Base-by-base conservation (phyloP, 2,113 vertebrate species). In the Microcebus griseorufus region DNA sequence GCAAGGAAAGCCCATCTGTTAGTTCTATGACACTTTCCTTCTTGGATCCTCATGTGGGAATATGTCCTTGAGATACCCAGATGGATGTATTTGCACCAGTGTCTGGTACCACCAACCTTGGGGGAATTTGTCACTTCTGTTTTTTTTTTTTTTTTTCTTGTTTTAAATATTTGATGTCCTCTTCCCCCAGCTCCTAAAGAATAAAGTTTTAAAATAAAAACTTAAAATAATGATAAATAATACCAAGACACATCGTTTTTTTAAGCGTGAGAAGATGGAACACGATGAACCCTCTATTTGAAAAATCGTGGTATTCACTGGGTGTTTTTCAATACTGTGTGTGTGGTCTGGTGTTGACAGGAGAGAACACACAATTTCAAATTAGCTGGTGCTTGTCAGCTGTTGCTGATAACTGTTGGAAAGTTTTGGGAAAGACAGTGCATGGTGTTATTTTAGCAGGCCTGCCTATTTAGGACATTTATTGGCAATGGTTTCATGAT, bases 1-100 rank as follows among this genome's bases (percentile, higher is more conserved):
- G 98, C 98, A 98, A 98, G 98, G 97, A 97, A 98, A 98, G 97
- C 98, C 98, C 98, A 99, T 99, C 99, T 99, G 98, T 98, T 98
- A 98, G 97, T 97, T 98, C 98, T 98, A 96, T 98, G 98, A 97
- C 98, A 98, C 98, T 98, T 98, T 97, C 91, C 45, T 93, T 98
- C 97, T 92, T 98, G 97, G 90, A 98, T 96, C 94, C 98, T 98
- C 97, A 97, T n/a, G 76, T 98, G 98, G 98, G 98, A 98, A 95
- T 97, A 97, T 97, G 98, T 98, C 98, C 98, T 99, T 98, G 98
- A 98, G 98, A 98, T 93, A 97, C 93, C 96, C 97, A 98, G 97
- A 98, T 98, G 97, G 96, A 97, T 51, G 96, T 97, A 93, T 96
- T 90, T 96, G 82, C 87, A 89, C 92, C 87, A 93, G 92, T 65